These are phyloP conservation scores for Pangasianodon hypophthalmus DNA, from an alignment of 2,113 vertebrate genomes.

Conservation along the genomic window DNA sequence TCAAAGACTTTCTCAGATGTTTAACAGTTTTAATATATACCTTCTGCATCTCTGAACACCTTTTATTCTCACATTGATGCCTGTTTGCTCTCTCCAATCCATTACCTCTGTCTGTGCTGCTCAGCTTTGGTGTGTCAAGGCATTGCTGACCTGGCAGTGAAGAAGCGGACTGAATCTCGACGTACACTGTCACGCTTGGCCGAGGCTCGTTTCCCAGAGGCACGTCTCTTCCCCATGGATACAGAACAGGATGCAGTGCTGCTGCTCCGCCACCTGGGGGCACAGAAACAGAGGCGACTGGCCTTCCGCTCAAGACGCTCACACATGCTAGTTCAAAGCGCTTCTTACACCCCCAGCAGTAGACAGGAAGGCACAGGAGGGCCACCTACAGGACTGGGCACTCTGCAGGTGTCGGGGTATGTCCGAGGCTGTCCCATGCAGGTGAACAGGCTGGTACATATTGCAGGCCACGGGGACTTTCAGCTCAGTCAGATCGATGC, in stretches of 20 bases:
- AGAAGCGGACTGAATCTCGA: constrained; percentile 83
- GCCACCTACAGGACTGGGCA: constrained; percentile 76
- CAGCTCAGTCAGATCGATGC: constrained; percentile 91
- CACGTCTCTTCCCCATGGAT: constrained; percentile 82
- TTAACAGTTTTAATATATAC: neutral
- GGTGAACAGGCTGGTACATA: constrained; percentile 88
- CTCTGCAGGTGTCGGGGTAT: constrained; percentile 89
- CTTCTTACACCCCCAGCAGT: constrained; percentile 75
- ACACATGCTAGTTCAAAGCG: constrained; percentile 81
- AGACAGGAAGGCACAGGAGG: constrained; percentile 44
- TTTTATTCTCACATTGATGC: neutral
- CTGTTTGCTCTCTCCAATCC: neutral
- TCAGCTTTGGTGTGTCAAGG: constrained; percentile 86
- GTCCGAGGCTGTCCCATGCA: constrained; percentile 81
- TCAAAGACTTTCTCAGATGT: neutral
- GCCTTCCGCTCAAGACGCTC: constrained; percentile 84
- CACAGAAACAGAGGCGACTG: constrained; percentile 85
- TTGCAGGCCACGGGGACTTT: constrained; percentile 92
- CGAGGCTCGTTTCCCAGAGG: constrained; percentile 85
- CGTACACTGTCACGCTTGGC: constrained; percentile 80
- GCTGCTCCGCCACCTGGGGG: constrained; percentile 83
- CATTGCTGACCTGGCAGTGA: constrained; percentile 76
- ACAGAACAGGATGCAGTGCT: constrained; percentile 81
- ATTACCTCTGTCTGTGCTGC: constrained; percentile 12
- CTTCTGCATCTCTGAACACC: neutral